Conservation (phyloP, 2,797 vertebrate species). For the Fundulus diaphanus region DNA sequence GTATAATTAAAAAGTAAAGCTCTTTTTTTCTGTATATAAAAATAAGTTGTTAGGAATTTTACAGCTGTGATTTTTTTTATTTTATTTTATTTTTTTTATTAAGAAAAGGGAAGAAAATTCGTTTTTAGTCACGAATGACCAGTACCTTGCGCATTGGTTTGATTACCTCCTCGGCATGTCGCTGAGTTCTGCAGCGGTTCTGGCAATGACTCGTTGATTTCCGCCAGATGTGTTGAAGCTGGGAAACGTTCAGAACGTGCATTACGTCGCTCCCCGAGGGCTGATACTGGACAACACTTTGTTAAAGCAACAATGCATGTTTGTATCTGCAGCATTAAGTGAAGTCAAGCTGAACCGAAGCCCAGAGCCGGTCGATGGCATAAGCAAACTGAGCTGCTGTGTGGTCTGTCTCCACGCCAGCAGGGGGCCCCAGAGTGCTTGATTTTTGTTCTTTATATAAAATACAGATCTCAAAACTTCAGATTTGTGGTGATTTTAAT, state of each 20-base stretch:
- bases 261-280: no score
- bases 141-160: not conserved
- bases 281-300: no score
- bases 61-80: not conserved
- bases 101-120: not conserved
- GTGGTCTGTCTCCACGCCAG: not conserved
- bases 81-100: not conserved
- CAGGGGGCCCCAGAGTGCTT: not conserved
- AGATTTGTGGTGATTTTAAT: not conserved
- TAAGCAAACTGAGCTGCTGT: not conserved
- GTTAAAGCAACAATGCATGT: no score
- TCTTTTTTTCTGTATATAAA: not conserved
- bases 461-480: not conserved
- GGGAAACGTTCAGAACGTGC: no score
- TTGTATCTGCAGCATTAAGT: no score
- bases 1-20: not conserved
- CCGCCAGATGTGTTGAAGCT: no score
- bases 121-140: not conserved
- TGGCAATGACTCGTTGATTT: no score
- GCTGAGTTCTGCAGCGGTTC: no score
- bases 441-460: no score
- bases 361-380: no score
- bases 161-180: no score
- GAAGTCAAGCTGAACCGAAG: no score
- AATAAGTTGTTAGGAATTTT: not conserved